Evolutionary conservation across 2,888 invertebrate genomes (phyloP).

Genomic region (Deilephila porcellus): DNA sequence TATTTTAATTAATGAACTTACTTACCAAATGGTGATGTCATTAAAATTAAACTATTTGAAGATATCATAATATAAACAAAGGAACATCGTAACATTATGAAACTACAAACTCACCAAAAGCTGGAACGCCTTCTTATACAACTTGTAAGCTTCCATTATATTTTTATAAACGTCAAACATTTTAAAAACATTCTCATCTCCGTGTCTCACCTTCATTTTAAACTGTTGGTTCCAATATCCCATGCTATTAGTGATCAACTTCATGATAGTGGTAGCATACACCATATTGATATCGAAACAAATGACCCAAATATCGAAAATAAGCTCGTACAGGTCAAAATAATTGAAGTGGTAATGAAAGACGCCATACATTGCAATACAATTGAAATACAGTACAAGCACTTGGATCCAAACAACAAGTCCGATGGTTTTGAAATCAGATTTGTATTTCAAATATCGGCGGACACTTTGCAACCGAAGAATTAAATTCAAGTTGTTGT

Average conservation of each 20-base stretch:
- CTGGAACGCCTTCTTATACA: constrained; percentile 32
- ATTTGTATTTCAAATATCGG: constrained; percentile 29
- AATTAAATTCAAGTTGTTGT: constrained; percentile 32
- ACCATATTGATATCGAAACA: constrained; percentile 27
- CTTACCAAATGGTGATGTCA: too few relatives aligned
- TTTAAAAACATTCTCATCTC: not conserved
- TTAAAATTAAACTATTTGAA: not conserved
- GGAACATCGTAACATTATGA: not conserved
- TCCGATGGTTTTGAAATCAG: not conserved
- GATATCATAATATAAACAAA: too few relatives aligned
- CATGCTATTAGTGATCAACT: constrained; percentile 33
- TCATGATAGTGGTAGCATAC: constrained; percentile 30
- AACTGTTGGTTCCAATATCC: constrained; percentile 24
- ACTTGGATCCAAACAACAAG: constrained; percentile 18
- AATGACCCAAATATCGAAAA: not conserved
- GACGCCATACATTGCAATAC: not conserved
- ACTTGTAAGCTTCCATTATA: constrained; percentile 6
- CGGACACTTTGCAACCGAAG: constrained; percentile 32
- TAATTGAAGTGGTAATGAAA: not conserved
- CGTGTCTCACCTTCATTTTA: not conserved
- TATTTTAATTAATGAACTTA: too few relatives aligned
- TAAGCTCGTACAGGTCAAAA: not conserved
- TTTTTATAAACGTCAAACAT: not conserved
- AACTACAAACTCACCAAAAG: constrained; percentile 32
- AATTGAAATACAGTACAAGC: not conserved